Evolutionary conservation across 2,888 invertebrate genomes (phyloP).

Genomic region (Standfussiana lucernea): DNA sequence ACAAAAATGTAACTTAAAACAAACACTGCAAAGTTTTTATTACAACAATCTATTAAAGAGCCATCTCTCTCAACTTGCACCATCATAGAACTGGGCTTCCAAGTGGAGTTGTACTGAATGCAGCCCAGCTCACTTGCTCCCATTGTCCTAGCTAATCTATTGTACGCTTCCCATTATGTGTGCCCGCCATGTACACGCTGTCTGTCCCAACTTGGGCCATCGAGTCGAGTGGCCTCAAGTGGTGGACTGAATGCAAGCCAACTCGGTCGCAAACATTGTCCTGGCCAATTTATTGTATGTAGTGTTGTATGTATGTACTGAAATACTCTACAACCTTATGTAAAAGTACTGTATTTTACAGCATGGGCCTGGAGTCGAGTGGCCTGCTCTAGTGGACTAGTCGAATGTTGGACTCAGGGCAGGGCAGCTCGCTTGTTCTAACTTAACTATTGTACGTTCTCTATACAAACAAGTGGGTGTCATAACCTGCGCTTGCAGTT

Average conservation of each 20-base stretch:
- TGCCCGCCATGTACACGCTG: slow-evolving; percentile 31
- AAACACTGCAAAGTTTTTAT: not conserved
- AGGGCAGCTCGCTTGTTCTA: not conserved
- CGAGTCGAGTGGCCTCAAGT: slow-evolving; percentile 53
- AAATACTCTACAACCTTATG: slow-evolving; percentile 9
- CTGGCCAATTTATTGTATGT: slow-evolving; percentile 42
- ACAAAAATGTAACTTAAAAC: not conserved
- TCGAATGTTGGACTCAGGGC: slow-evolving; percentile 20
- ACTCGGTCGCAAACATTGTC: slow-evolving; percentile 46
- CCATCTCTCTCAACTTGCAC: not conserved
- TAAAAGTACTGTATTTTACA: slow-evolving; percentile 20
- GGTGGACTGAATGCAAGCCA: slow-evolving; percentile 56
- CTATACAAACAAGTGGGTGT: not conserved
- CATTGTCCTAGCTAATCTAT: slow-evolving; percentile 40
- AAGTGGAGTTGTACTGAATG: slow-evolving; percentile 39
- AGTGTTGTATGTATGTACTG: not conserved
- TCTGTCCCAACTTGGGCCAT: slow-evolving; percentile 26
- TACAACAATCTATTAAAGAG: not conserved
- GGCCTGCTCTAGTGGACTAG: slow-evolving; percentile 32
- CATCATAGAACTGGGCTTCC: slow-evolving; percentile 10
- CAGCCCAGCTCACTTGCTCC: slow-evolving; percentile 37
- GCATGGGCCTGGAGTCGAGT: slow-evolving; percentile 19
- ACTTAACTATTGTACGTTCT: not conserved
- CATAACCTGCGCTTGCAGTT: not conserved
- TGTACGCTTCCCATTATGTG: slow-evolving; percentile 32